Percentiles rank a stretch among this genome's conserved stretches.
These are phyloP conservation scores for Prosopocoilus inquinatus DNA, from an alignment of 2,888 invertebrate genomes.

Conservation along the genomic window DNA sequence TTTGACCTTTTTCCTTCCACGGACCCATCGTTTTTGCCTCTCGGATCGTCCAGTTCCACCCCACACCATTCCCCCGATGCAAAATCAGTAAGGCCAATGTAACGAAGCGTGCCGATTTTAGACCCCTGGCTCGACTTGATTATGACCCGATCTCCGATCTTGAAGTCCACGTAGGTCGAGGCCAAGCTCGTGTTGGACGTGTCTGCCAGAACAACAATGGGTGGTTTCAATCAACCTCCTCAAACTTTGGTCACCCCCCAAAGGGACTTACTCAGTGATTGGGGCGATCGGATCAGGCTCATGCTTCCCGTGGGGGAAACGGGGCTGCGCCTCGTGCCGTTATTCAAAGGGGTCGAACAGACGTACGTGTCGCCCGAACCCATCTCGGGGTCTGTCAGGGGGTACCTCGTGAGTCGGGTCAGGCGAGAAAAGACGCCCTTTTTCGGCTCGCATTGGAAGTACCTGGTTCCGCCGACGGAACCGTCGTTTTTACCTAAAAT, in stretches of 20 bases:
- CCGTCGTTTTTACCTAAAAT: conserved; percentile 92
- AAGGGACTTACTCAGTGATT: conserved; percentile 38
- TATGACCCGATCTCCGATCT: conserved; percentile 88
- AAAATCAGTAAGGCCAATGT: conserved; percentile 85
- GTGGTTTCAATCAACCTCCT: background rate
- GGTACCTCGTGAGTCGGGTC: conserved; percentile 76
- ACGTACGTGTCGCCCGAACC: conserved; percentile 21
- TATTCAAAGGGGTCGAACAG: conserved; percentile 33
- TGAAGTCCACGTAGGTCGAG: conserved; percentile 61
- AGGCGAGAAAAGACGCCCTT: conserved; percentile 92
- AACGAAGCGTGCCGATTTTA: conserved; percentile 83
- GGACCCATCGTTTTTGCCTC: conserved; percentile 95
- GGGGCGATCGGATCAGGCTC: conserved; percentile 38
- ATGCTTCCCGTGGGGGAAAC: conserved; percentile 44
- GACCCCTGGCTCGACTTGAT: conserved; percentile 84
- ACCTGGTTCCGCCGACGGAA: conserved; percentile 85
- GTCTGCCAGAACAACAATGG: conserved; percentile 38
- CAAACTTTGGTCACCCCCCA: background rate
- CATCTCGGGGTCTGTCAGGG: conserved; percentile 58
- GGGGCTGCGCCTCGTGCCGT: conserved; percentile 40
- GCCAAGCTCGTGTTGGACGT: conserved; percentile 54
- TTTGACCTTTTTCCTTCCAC: conserved; percentile 84
- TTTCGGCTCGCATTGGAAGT: conserved; percentile 91
- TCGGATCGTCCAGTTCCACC: conserved; percentile 88
- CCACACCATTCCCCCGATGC: conserved; percentile 95